phyloP scores from a whole-genome alignment of 2,113 vertebrate species.

The Pristiophorus japonicus region DNA sequence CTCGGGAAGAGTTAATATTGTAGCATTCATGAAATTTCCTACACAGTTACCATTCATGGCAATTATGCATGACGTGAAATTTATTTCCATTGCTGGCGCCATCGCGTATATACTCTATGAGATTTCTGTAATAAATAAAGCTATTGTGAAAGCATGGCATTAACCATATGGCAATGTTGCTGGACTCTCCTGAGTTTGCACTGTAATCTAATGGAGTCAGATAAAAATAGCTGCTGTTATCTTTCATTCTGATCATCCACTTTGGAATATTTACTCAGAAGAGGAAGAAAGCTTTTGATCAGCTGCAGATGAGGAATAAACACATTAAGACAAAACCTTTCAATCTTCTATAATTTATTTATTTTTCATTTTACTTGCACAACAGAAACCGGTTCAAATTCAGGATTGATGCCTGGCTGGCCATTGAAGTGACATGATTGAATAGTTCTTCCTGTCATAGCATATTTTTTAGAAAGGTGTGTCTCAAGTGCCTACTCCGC shows the following conservation, averaged over 20 bases:
- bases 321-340: conserved; percentile 28
- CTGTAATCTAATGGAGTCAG: conserved; percentile 35
- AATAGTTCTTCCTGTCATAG: conserved; percentile 11
- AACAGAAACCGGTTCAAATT: background rate
- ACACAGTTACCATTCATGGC: conserved; percentile 17
- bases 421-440: background rate
- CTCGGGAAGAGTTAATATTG: conserved; percentile 30
- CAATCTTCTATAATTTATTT: conserved; percentile 19
- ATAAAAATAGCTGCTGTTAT: conserved; percentile 31
- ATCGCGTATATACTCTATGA: conserved; percentile 15
- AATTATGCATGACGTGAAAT: conserved; percentile 37
- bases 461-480: background rate
- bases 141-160: conserved; percentile 36
- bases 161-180: conserved; percentile 29
- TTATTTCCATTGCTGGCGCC: conserved; percentile 37
- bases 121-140: conserved; percentile 36
- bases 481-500: background rate
- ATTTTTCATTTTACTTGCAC: background rate
- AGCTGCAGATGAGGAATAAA: conserved; percentile 17
- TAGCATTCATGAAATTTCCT: conserved; percentile 34
- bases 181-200: conserved; percentile 23
- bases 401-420: conserved; percentile 1
- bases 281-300: conserved; percentile 31
- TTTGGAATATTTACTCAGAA: conserved; percentile 35
- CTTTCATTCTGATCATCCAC: conserved; percentile 37